Base-by-base conservation (phyloP, 2,113 vertebrate species). In the Riparia riparia region DNA sequence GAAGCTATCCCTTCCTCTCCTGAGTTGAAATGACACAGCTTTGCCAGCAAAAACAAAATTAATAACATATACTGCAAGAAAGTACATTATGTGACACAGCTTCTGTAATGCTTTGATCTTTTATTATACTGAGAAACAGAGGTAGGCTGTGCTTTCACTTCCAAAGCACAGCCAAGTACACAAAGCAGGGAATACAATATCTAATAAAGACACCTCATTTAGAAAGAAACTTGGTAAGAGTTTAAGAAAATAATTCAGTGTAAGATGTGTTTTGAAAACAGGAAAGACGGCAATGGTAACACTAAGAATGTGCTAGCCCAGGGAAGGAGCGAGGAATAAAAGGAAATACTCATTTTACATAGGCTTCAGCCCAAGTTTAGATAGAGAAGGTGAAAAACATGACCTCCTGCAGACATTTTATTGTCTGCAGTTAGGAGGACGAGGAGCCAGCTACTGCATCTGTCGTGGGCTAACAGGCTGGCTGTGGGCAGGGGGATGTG, bases 401-500 rank as follows among this genome's bases (percentile, higher is more conserved):
- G 68, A 39, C 26, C 18, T 60, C 53, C 10, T 6, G 31, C 31
- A n/a, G 50, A 32, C 13, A 11, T 60, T 63, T 69, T 44, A 15
- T 26, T 17, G 25, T 13, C 19, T 3, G 2, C 45, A 37, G 31
- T 49, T 17, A 1, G 2, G 37, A n/a, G 47, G 3, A 7, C 14
- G 4, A 49, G 42, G 69, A 95, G 21, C 45, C 63, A 70, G 64
- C n/a, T 31, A 4, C 39, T 45, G 63, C 45, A 17, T 9, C 25
- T 41, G 32, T 14, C 9, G 2, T 0, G 0, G 3, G 28, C 41
- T 17, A 4, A 1, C 11, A 32, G 14, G 2, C 56, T 18, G 82
- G 41, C 44, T 79, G 42, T 21, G 74, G 9, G 44, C 60, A 49
- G 47, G 56, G 47, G 3, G 39, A 17, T 17, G 5, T 9, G n/a